These are phyloP conservation scores for Alentia gelatinosa DNA, from an alignment of 2,888 invertebrate genomes.

Conservation along the genomic window DNA sequence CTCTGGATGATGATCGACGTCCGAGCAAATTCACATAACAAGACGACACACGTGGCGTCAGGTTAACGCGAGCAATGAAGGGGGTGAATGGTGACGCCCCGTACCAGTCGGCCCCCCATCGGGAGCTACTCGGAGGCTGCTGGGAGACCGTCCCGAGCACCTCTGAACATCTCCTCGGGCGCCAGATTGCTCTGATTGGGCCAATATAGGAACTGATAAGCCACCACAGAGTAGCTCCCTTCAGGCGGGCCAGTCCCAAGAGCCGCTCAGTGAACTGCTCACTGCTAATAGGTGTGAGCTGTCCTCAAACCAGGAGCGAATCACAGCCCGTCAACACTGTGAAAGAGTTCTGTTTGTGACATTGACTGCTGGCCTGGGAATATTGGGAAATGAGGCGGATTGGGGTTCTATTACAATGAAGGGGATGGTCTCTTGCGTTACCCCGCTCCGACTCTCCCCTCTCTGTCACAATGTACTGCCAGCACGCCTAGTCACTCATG, in stretches of 20 bases:
- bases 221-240: neutral
- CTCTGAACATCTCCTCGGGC: neutral
- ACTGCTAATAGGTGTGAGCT: too few species aligned
- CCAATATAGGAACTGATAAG: neutral
- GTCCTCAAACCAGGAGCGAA: too few species aligned
- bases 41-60: slow-evolving; percentile 18
- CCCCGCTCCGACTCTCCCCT: too few species aligned
- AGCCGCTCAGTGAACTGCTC: neutral
- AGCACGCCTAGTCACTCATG: too few species aligned
- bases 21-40: slow-evolving; percentile 25
- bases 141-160: neutral
- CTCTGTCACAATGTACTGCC: too few species aligned
- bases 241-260: neutral
- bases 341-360: too few species aligned
- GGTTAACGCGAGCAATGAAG: neutral
- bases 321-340: too few species aligned
- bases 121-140: neutral
- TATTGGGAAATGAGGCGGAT: too few species aligned
- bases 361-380: too few species aligned
- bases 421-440: too few species aligned
- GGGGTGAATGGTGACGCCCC: neutral
- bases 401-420: too few species aligned
- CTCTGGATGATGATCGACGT: too few species aligned
- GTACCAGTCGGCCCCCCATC: neutral
- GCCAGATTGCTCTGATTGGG: neutral